Evolutionary conservation across 2,888 invertebrate genomes (phyloP).

Genomic region (Tethea ocularis): DNA sequence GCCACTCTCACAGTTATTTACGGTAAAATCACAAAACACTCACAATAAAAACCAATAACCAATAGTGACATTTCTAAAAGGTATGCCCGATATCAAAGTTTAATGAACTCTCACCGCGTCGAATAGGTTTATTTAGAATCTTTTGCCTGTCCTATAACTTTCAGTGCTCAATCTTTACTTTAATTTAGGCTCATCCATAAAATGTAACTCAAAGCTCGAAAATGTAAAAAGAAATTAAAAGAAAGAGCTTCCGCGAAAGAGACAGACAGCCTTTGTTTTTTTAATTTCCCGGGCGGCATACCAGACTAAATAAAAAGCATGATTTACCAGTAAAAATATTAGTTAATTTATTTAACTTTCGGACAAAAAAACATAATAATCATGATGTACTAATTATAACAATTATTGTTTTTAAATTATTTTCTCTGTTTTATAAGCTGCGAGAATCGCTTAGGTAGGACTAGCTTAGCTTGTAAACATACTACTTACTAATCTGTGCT

Average conservation of each 20-base stretch:
- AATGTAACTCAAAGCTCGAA: constrained; percentile 44
- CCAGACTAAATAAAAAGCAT: not conserved
- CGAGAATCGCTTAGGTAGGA: no score
- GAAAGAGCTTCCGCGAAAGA: constrained; percentile 45
- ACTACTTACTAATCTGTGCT: no score
- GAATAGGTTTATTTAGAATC: constrained; percentile 37
- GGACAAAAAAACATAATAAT: no score
- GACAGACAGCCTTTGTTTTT: constrained; percentile 40
- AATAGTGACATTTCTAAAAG: constrained; percentile 62
- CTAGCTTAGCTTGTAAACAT: no score
- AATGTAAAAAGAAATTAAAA: constrained; percentile 48
- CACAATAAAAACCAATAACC: constrained; percentile 58
- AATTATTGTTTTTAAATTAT: no score
- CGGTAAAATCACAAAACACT: constrained; percentile 53
- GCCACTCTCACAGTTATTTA: constrained; percentile 35
- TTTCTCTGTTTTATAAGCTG: no score
- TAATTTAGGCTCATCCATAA: constrained; percentile 35
- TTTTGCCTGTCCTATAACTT: constrained; percentile 40
- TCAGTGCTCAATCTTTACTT: constrained; percentile 44
- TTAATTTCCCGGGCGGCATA: constrained; percentile 24
- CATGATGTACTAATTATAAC: no score
- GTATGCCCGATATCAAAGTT: constrained; percentile 63
- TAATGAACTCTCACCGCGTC: constrained; percentile 68
- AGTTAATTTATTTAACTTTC: no score
- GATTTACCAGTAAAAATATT: no score